A percentile compares a stretch with the other conserved stretches of the same genome.
Conservation (phyloP, 1,140 invertebrate species). For the Lucilia cuprina region DNA sequence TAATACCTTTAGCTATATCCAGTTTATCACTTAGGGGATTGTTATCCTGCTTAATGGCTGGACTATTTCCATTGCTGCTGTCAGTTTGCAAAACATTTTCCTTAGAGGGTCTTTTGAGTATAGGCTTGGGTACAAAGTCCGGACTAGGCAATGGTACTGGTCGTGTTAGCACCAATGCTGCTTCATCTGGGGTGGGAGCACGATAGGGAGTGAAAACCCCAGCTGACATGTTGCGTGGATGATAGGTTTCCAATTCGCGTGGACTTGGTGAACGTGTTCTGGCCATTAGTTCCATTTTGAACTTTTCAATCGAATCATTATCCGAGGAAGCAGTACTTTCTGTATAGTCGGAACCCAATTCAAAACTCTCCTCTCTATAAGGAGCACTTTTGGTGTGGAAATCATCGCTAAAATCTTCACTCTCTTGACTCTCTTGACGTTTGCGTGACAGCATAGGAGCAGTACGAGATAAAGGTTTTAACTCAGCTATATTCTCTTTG, state of each 20-base stretch:
- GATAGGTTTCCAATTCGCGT: slow-evolving; percentile 73
- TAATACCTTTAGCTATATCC: slow-evolving; percentile 56
- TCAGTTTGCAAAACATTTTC: slow-evolving; percentile 53
- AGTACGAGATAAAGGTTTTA: slow-evolving; percentile 41
- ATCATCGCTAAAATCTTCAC: slow-evolving; percentile 44
- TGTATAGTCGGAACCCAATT: slow-evolving; percentile 69
- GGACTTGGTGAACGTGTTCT: slow-evolving; percentile 63
- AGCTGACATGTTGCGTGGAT: slow-evolving; percentile 66
- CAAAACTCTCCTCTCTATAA: slow-evolving; percentile 47
- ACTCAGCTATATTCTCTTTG: slow-evolving; percentile 49
- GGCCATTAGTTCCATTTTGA: slow-evolving; percentile 65
- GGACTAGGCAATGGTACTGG: slow-evolving; percentile 68
- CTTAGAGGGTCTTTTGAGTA: slow-evolving; percentile 69
- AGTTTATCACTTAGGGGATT: slow-evolving; percentile 26
- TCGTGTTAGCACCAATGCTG: slow-evolving; percentile 67
- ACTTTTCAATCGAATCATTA: slow-evolving; percentile 66
- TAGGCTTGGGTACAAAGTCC: slow-evolving; percentile 76
- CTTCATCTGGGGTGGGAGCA: slow-evolving; percentile 64
- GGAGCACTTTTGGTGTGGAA: slow-evolving; percentile 36
- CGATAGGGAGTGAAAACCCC: slow-evolving; percentile 59
- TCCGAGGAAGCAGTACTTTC: slow-evolving; percentile 67
- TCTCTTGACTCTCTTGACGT: slow-evolving; percentile 36
- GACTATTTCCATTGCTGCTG: background rate
- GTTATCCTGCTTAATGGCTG: slow-evolving; percentile 6
- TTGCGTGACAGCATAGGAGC: slow-evolving; percentile 38